Evolutionary conservation across 2,888 invertebrate species (phyloP), one percentile per base, ranked within the genome.

Genomic region (Nomada lathburiana): DNA sequence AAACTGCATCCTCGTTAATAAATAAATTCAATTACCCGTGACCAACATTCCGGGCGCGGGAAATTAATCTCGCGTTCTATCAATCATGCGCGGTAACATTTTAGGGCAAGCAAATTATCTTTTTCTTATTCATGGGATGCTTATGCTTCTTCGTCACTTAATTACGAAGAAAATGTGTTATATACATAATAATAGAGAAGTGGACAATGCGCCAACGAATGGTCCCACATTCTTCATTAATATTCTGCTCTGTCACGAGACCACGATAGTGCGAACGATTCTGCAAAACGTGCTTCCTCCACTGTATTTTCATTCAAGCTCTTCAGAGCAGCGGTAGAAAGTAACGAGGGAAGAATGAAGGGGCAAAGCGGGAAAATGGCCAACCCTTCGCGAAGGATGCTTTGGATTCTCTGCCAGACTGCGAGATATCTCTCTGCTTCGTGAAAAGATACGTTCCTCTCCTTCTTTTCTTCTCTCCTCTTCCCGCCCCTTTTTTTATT

Each of bases 251-350:
- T 53, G 83, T 57, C 69, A 29, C 65, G 65, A 62, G 69, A 71
- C 75, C 75, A 65, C 83, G 80, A 73, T 83, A 83, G 80, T 67
- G 83, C 79, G 84, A 82, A 83, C 78, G 82, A 83, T 79, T 75
- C 57, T 57, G 50, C 72, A 83, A 68, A 72, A 83, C 83, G 83
- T 80, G 79, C 76, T 76, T 63, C 67, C 50, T 80, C 76, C 9
- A 55, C 69, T 50, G 76, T 73, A 76, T 72, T 76, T 83, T 73
- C 83, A 73, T 80, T 76, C 53, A 29, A 64, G 29, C 63, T 72
- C 55, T 42, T 63, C 71, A 11, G 59, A 52, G n/a, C 70, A 53
- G 20, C 57, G 67, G 50, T 50, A 44, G 53, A 60, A 72, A 65
- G 82, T 72, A 72, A 81, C 63, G 72, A 76, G 16, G 65, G 60